These are phyloP conservation scores for Chironomus striatipennis DNA, from an alignment of 1,140 invertebrate species.

Conservation along the genomic window DNA sequence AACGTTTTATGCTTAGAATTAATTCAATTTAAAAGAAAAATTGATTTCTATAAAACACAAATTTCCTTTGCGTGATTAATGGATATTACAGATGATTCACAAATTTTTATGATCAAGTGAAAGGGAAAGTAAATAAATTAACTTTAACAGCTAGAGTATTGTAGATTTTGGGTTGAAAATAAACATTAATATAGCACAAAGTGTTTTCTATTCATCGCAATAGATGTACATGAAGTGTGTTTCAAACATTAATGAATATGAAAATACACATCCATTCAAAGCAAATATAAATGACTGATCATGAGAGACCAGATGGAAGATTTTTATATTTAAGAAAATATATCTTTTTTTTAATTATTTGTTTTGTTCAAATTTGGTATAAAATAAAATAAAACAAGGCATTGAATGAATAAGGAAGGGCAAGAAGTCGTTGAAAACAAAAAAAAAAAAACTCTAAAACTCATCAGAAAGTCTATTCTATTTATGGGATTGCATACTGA, in stretches of 20 bases:
- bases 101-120: neutral
- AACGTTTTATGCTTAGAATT: too few relatives aligned
- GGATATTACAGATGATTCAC: too few relatives aligned
- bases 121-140: neutral
- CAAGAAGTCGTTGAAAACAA: too few relatives aligned
- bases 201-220: neutral
- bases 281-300: neutral
- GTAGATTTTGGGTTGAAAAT: too few relatives aligned
- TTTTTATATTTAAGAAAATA: neutral
- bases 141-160: neutral
- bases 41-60: too few relatives aligned
- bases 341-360: slow-evolving; percentile 10
- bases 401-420: too few relatives aligned
- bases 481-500: neutral
- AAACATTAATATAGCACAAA: too few relatives aligned
- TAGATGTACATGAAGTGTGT: neutral
- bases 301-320: slow-evolving; percentile 1
- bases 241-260: slow-evolving; percentile 1
- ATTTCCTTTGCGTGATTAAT: too few relatives aligned
- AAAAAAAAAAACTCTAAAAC: too few relatives aligned
- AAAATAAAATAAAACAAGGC: neutral
- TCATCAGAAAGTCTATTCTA: neutral
- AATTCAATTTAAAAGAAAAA: too few relatives aligned
- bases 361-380: neutral
- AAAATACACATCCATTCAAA: neutral